phyloP scores from a whole-genome alignment of 2,797 vertebrate genomes.

The Pipistrellus pygmaeus region DNA sequence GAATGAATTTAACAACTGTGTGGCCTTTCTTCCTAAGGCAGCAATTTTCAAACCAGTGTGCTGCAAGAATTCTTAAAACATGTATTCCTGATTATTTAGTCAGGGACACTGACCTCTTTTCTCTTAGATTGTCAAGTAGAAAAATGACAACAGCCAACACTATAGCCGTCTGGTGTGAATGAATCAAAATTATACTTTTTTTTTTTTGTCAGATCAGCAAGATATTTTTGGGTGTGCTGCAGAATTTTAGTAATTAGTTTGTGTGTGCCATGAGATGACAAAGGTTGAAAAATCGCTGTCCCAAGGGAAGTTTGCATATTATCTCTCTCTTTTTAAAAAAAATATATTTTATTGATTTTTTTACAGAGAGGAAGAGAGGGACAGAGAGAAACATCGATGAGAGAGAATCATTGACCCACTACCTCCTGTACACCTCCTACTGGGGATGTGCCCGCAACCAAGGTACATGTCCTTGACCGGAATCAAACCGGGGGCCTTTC shows the following conservation, averaged over 20 bases:
- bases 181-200: not conserved
- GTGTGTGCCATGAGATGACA: not conserved
- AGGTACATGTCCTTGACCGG: no score
- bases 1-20: not conserved
- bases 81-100: not conserved
- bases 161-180: not conserved
- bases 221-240: not conserved
- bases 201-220: not conserved
- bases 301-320: not conserved
- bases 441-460: no score
- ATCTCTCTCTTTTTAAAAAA: not conserved
- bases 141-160: not conserved
- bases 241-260: not conserved
- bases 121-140: not conserved
- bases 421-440: no score
- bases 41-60: not conserved
- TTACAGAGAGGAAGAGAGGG: no score
- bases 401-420: no score
- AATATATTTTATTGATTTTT: no score
- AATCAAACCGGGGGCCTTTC: no score
- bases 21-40: not conserved
- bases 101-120: not conserved
- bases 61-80: not conserved
- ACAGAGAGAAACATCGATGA: no score
- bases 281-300: not conserved